Percentiles rank a stretch among this genome's conserved stretches.
Evolutionary conservation across 2,888 invertebrate species (phyloP).

Genomic region (Hydroisotoma schaefferi): DNA sequence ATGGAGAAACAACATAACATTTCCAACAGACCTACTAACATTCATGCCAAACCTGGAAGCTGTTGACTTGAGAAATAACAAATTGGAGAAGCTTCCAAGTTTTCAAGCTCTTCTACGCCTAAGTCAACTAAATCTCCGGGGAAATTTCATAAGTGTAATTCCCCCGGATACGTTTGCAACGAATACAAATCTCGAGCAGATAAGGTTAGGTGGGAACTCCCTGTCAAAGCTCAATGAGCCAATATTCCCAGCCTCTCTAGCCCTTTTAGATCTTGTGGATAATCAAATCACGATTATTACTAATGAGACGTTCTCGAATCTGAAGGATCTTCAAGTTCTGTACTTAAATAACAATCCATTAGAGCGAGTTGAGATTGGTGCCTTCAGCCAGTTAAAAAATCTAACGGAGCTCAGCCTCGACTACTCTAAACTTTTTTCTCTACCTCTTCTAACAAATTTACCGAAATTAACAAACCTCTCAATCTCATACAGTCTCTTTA

Average conservation of each 20-base stretch:
- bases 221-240: constrained; percentile 25
- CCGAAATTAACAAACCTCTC: constrained; percentile 36
- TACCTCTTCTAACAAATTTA: constrained; percentile 37
- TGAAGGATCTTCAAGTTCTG: constrained; percentile 27
- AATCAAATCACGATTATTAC: constrained; percentile 36
- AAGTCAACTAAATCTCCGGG: constrained; percentile 25
- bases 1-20: constrained; percentile 15
- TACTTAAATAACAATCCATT: constrained; percentile 35
- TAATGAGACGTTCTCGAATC: constrained; percentile 33
- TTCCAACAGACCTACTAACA: constrained; percentile 39
- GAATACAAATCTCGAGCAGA: constrained; percentile 26
- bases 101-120: constrained; percentile 29
- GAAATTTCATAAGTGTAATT: constrained; percentile 25
- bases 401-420: constrained; percentile 36
- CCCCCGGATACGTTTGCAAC: constrained; percentile 21
- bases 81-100: constrained; percentile 33
- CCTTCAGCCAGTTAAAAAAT: constrained; percentile 32
- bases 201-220: constrained; percentile 31
- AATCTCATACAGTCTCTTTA: constrained; percentile 38
- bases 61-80: constrained; percentile 35
- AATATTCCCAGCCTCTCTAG: constrained; percentile 34
- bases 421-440: constrained; percentile 33
- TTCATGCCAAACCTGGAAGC: constrained; percentile 38
- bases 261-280: constrained; percentile 28
- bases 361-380: constrained; percentile 29